These are phyloP conservation scores for Meriones unguiculatus DNA, from an alignment of 2,113 vertebrate species.

Conservation along the genomic window DNA sequence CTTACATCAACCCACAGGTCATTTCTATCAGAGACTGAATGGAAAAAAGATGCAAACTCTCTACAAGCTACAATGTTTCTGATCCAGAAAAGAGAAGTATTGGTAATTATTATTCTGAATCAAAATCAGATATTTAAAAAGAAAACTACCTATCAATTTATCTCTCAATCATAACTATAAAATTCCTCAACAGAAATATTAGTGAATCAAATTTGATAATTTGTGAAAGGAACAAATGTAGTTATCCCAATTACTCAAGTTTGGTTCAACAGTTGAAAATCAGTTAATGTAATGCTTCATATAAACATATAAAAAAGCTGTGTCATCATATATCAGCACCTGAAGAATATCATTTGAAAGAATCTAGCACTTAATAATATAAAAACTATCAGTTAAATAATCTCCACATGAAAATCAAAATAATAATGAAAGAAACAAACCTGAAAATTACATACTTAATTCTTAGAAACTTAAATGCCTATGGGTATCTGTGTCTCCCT, in stretches of 20 bases:
- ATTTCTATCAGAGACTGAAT: neutral
- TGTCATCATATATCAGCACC: neutral
- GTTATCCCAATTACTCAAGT: no score
- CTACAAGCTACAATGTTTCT: neutral
- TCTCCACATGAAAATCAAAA: neutral
- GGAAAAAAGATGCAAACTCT: neutral
- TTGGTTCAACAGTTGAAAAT: neutral
- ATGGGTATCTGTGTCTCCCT: neutral
- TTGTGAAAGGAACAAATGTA: neutral
- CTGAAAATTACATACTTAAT: neutral
- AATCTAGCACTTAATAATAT: neutral
- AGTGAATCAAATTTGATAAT: neutral
- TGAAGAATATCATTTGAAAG: neutral
- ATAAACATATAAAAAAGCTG: neutral
- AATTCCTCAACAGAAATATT: neutral
- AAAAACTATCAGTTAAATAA: neutral
- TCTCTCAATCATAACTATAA: neutral
- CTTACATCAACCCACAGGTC: neutral
- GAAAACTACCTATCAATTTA: neutral
- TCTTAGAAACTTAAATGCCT: neutral
- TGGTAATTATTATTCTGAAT: neutral
- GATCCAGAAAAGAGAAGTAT: neutral
- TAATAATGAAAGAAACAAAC: neutral
- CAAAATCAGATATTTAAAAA: no score
- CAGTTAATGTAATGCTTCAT: neutral